Conservation (phyloP, 2,797 vertebrate species). For the Characodon lateralis region DNA sequence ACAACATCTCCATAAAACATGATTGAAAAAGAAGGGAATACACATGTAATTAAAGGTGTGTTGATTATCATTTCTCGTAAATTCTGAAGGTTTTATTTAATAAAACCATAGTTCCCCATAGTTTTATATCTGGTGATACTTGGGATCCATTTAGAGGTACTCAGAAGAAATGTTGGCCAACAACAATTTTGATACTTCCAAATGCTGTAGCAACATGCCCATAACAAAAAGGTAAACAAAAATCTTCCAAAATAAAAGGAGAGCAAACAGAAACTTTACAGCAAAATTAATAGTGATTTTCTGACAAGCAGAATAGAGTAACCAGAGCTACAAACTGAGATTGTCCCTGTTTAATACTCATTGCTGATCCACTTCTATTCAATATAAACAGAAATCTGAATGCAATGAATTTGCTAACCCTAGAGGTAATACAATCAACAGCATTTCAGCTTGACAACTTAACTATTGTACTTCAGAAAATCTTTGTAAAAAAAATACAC, state of each 20-base stretch:
- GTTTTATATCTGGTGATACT: background rate
- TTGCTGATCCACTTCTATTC: background rate
- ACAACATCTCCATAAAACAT: background rate
- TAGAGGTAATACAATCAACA: background rate
- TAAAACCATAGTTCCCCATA: background rate
- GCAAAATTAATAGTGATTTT: background rate
- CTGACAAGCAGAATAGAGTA: background rate
- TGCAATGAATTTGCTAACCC: slow-evolving; percentile 1
- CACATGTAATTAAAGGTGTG: background rate
- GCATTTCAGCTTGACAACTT: background rate
- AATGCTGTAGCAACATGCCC: too few relatives aligned
- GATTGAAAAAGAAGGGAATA: background rate
- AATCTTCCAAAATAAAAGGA: background rate
- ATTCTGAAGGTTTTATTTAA: background rate
- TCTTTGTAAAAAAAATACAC: background rate
- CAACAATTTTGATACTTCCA: too few relatives aligned
- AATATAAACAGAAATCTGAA: slow-evolving; percentile 9
- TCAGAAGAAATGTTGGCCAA: too few relatives aligned
- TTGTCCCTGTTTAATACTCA: background rate
- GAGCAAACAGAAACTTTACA: background rate
- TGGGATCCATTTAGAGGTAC: too few relatives aligned
- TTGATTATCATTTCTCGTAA: background rate
- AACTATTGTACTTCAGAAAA: background rate
- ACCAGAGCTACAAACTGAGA: too few relatives aligned
- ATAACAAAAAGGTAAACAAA: background rate